Evolutionary conservation across 2,113 vertebrate species (phyloP).

Genomic region (Pterocles orientalis): DNA sequence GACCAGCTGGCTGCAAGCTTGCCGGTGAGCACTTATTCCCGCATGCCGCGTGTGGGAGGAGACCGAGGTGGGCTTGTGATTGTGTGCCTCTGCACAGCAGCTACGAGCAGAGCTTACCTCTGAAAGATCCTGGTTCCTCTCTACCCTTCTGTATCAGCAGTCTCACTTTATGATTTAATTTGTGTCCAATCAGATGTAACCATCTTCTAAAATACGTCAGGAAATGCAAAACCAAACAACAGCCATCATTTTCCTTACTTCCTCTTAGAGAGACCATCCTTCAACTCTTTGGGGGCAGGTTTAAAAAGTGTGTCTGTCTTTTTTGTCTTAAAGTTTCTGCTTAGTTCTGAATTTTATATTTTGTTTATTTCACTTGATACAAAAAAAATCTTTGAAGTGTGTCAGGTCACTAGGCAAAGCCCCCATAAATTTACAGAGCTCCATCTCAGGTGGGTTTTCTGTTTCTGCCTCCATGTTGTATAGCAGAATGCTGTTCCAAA

Average conservation of each 20-base stretch:
- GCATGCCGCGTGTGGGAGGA: background rate
- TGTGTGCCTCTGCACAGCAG: fast-evolving
- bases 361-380: background rate
- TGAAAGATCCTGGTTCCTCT: background rate
- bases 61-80: background rate
- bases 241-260: background rate
- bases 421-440: background rate
- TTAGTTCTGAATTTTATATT: background rate
- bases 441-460: background rate
- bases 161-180: background rate
- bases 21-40: fast-evolving
- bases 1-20: background rate
- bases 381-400: background rate
- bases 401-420: background rate
- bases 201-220: background rate
- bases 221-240: background rate
- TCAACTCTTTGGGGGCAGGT: background rate
- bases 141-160: background rate
- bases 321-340: background rate
- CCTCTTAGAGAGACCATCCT: background rate
- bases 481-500: background rate
- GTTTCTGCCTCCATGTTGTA: background rate
- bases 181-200: background rate
- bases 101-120: background rate
- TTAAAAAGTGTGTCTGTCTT: background rate